Evolutionary conservation across 2,888 invertebrate genomes (phyloP).

Genomic region (Thecocarcelia acutangulata): DNA sequence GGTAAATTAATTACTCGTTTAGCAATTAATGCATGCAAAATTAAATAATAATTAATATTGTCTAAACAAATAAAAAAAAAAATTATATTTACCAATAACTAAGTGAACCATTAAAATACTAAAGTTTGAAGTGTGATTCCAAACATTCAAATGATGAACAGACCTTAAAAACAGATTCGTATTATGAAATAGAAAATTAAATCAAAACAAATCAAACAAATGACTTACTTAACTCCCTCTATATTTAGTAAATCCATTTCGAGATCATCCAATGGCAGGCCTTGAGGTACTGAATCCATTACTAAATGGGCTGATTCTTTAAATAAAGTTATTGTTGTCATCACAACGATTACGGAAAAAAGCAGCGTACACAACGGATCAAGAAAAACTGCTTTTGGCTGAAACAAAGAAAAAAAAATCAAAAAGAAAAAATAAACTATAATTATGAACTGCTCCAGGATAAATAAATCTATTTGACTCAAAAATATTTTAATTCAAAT

Average conservation of each 20-base stretch:
- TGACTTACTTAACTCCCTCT: slow-evolving; percentile 83
- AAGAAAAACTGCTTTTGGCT: slow-evolving; percentile 88
- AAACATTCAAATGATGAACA: slow-evolving; percentile 89
- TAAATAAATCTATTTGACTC: too few relatives aligned
- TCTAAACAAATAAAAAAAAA: too few relatives aligned
- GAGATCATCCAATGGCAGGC: slow-evolving; percentile 82
- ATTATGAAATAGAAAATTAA: too few relatives aligned
- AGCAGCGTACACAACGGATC: slow-evolving; percentile 93
- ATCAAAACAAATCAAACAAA: too few relatives aligned
- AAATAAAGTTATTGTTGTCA: slow-evolving; percentile 88
- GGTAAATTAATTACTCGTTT: too few relatives aligned
- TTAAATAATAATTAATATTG: too few relatives aligned
- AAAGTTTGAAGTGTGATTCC: slow-evolving; percentile 85
- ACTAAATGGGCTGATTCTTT: slow-evolving; percentile 88
- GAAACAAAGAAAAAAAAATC: too few relatives aligned
- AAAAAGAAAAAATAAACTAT: too few relatives aligned
- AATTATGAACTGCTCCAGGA: too few relatives aligned
- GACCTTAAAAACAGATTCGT: too few relatives aligned
- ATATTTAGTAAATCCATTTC: slow-evolving; percentile 82
- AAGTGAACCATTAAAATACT: slow-evolving; percentile 79
- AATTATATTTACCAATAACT: slow-evolving; percentile 79
- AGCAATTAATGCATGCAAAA: too few relatives aligned
- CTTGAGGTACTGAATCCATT: slow-evolving; percentile 88
- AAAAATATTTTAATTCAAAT: slow-evolving; percentile 90
- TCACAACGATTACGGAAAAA: slow-evolving; percentile 90